Evolutionary conservation across 2,797 vertebrate species (phyloP).

Genomic region (Limosa lapponica): DNA sequence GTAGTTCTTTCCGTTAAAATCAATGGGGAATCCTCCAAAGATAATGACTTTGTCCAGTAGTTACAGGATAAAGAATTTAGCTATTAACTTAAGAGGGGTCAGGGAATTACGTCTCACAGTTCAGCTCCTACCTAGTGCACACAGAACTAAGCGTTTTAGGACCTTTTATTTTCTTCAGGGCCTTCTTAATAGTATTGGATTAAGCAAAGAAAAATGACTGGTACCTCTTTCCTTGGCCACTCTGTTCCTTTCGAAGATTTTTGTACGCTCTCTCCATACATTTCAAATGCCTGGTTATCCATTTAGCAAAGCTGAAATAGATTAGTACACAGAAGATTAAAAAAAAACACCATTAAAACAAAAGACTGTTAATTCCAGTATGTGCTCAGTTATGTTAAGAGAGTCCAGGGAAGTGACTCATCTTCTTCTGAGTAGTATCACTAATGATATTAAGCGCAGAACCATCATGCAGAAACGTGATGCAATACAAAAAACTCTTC

Average conservation of each 20-base stretch:
- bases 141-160: fast-evolving
- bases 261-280: neutral
- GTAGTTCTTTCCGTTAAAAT: neutral
- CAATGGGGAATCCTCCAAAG: neutral
- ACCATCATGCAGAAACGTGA: neutral
- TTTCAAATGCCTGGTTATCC: slow-evolving; percentile 70
- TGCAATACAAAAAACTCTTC: neutral
- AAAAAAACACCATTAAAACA: neutral
- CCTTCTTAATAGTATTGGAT: neutral
- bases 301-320: neutral
- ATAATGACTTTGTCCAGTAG: neutral
- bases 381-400: neutral
- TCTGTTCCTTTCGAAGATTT: neutral
- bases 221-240: neutral
- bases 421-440: neutral
- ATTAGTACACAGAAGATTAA: neutral
- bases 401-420: neutral
- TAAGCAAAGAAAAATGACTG: neutral
- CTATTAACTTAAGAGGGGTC: neutral
- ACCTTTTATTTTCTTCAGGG: neutral
- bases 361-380: neutral
- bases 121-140: neutral
- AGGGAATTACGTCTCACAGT: neutral
- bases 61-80: neutral
- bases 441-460: neutral